These are phyloP conservation scores for Burhinus oedicnemus DNA, from an alignment of 2,113 vertebrate species.

Conservation along the genomic window DNA sequence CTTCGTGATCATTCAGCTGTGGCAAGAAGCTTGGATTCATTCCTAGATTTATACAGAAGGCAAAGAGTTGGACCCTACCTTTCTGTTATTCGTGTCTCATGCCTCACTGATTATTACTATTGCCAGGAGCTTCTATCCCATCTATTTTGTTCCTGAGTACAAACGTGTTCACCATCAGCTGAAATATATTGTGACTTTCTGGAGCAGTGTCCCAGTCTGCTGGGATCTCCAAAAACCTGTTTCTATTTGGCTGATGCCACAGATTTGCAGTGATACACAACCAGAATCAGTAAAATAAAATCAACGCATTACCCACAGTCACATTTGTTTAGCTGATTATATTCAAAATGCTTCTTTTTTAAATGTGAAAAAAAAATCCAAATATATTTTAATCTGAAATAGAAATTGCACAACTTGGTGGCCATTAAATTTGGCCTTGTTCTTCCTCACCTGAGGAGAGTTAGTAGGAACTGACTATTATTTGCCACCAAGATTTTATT, in stretches of 20 bases:
- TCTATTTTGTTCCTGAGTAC: not conserved
- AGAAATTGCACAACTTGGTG: not conserved
- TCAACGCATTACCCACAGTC: not conserved
- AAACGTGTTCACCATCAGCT: not conserved
- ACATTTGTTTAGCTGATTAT: not conserved
- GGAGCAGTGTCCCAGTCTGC: no score
- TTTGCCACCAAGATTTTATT: not conserved
- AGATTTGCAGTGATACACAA: not conserved
- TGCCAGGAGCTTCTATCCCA: not conserved
- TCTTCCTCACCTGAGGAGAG: not conserved
- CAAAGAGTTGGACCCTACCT: not conserved
- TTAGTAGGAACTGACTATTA: not conserved
- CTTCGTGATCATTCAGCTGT: not conserved
- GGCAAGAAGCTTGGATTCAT: not conserved
- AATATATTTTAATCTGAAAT: not conserved
- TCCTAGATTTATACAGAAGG: not conserved
- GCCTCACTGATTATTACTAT: not conserved
- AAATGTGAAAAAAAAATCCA: not conserved
- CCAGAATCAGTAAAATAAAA: not conserved
- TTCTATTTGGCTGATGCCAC: not conserved
- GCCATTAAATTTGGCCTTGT: not conserved
- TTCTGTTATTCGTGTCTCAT: not conserved
- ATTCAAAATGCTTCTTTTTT: not conserved
- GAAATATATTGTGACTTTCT: not conserved
- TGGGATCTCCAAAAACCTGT: not conserved